Percentiles rank a stretch among this genome's conserved stretches.
phyloP scores from a whole-genome alignment of 2,888 invertebrate species.

The Patella ulyssiponensis region DNA sequence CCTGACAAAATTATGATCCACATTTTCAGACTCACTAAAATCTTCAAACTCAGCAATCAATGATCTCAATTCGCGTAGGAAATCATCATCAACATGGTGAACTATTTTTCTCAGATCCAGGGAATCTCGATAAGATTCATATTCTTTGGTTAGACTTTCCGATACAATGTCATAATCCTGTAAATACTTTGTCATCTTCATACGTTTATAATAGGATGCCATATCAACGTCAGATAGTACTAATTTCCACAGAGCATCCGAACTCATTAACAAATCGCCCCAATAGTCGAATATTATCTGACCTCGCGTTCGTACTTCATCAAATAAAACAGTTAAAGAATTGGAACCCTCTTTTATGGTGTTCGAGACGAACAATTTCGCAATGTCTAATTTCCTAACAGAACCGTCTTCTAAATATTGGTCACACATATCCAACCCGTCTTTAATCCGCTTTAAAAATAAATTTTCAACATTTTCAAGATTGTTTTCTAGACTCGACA shows the following conservation, averaged over 20 bases:
- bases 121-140: slow-evolving; percentile 19
- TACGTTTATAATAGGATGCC: slow-evolving; percentile 35
- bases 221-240: slow-evolving; percentile 42
- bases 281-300: slow-evolving; percentile 43
- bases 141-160: slow-evolving; percentile 17
- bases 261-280: slow-evolving; percentile 31
- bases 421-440: slow-evolving; percentile 19
- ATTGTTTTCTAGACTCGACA: slow-evolving; percentile 13
- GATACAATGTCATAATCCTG: slow-evolving; percentile 30
- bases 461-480: slow-evolving; percentile 10
- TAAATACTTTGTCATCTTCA: slow-evolving; percentile 33
- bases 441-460: slow-evolving; percentile 16
- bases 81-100: slow-evolving; percentile 39
- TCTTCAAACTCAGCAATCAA: slow-evolving; percentile 37
- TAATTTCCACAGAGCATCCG: slow-evolving; percentile 38
- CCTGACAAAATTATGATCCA: slow-evolving; percentile 46
- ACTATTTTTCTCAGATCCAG: slow-evolving; percentile 38
- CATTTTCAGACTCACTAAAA: slow-evolving; percentile 38
- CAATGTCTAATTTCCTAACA: slow-evolving; percentile 37
- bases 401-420: slow-evolving; percentile 26
- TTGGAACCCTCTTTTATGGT: slow-evolving; percentile 30
- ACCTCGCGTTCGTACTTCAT: slow-evolving; percentile 43
- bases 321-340: slow-evolving; percentile 44
- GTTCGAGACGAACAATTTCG: slow-evolving; percentile 33
- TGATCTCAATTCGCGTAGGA: slow-evolving; percentile 36